Evolutionary conservation across 2,888 invertebrate genomes (phyloP).

Genomic region (Eudemis profundana): DNA sequence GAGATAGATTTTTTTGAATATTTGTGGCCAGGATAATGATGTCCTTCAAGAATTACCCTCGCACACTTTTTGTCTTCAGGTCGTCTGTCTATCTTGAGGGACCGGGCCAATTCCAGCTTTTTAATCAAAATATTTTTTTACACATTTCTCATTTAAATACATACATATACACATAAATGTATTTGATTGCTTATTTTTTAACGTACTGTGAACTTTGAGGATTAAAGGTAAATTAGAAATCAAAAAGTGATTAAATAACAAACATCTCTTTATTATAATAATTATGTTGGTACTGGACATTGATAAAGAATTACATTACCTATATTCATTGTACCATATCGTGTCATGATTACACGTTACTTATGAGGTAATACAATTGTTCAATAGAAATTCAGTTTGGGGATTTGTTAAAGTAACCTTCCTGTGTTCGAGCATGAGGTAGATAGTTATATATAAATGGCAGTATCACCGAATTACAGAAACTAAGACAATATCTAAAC

Average conservation of each 20-base stretch:
- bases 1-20: too few species aligned
- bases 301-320: constrained; percentile 80
- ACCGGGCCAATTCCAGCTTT: too few species aligned
- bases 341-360: constrained; percentile 74
- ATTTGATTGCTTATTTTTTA: too few species aligned
- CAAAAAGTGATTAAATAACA: constrained; percentile 71
- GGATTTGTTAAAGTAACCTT: constrained; percentile 55
- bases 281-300: constrained; percentile 79
- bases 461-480: constrained; percentile 49
- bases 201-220: not conserved
- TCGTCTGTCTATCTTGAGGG: too few species aligned
- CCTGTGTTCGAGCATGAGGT: constrained; percentile 75
- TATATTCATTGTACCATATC: constrained; percentile 73
- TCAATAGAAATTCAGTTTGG: constrained; percentile 56
- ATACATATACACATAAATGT: too few species aligned
- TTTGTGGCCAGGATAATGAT: too few species aligned
- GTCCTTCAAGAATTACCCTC: too few species aligned
- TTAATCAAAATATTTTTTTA: too few species aligned
- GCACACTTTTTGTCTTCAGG: too few species aligned
- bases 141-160: too few species aligned
- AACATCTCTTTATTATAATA: constrained; percentile 83
- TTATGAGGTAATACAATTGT: constrained; percentile 70
- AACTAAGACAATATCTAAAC: constrained; percentile 48
- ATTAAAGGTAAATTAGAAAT: constrained; percentile 46
- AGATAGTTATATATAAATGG: constrained; percentile 59